These are phyloP conservation scores for Adrianichthys oophorus DNA, from an alignment of 2,797 vertebrate species.

Conservation along the genomic window DNA sequence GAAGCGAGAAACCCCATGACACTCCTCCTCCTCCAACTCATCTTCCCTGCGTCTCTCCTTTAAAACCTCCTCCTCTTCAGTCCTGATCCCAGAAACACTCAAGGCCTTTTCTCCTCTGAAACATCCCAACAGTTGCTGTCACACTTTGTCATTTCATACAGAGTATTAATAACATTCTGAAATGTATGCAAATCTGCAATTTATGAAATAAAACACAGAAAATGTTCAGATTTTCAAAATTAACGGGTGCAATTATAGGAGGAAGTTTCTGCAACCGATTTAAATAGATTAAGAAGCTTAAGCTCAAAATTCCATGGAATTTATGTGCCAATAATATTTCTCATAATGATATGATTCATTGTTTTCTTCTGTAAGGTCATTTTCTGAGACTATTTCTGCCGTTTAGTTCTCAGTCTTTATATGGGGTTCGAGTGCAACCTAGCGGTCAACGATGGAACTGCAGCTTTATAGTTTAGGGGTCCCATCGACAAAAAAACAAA, in stretches of 20 bases:
- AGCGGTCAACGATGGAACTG: conserved; percentile 30
- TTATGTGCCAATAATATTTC: too few species aligned
- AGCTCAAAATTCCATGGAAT: too few species aligned
- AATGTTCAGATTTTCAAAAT: too few species aligned
- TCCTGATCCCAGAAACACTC: conserved; percentile 63
- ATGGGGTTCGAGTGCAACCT: conserved; percentile 51
- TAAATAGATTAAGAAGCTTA: too few species aligned
- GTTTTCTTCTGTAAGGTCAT: too few species aligned
- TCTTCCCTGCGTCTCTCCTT: conserved; percentile 31
- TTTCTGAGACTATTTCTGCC: too few species aligned
- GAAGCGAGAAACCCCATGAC: conserved; percentile 40
- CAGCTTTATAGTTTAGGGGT: neutral
- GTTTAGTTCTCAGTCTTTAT: conserved; percentile 2
- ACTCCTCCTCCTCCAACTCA: conserved; percentile 21
- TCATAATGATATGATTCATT: too few species aligned
- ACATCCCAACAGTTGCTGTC: conserved; percentile 33
- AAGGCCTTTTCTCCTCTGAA: conserved; percentile 31
- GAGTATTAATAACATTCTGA: neutral
- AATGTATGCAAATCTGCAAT: too few species aligned
- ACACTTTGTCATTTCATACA: conserved; percentile 25
- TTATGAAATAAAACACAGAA: too few species aligned
- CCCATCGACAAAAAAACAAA: too few species aligned
- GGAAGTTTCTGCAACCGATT: too few species aligned
- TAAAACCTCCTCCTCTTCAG: conserved; percentile 58
- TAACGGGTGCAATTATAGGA: too few species aligned